Evolutionary conservation across 23 tunicate genomes (phyloP).

Genomic region (Halocynthia aurantium): DNA sequence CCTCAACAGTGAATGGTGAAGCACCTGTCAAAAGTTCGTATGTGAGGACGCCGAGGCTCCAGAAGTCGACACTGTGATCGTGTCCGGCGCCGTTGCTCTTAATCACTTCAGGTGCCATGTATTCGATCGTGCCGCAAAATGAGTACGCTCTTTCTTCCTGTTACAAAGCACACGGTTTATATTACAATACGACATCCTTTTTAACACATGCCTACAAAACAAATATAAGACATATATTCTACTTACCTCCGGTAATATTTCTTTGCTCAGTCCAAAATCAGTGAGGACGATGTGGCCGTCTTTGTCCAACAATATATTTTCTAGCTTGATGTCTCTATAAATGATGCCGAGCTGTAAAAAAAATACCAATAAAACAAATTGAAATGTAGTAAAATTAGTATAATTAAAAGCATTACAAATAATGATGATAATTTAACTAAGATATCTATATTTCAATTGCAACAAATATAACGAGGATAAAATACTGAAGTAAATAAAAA

Average conservation of each 20-base stretch:
- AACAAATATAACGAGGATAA: no score
- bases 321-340: slow-evolving; percentile 87
- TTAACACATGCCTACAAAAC: background rate
- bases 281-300: slow-evolving; percentile 91
- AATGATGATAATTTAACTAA: no score
- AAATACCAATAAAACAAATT: background rate
- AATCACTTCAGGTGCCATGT: slow-evolving; percentile 97
- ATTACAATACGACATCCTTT: background rate
- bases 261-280: slow-evolving; percentile 93
- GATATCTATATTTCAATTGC: no score
- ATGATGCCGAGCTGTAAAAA: slow-evolving; percentile 72
- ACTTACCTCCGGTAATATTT: slow-evolving; percentile 61
- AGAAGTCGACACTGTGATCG: slow-evolving; percentile 72
- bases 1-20: slow-evolving; percentile 92
- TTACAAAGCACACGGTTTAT: background rate
- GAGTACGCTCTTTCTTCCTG: slow-evolving; percentile 80
- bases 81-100: slow-evolving; percentile 80
- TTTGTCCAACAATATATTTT: slow-evolving; percentile 75
- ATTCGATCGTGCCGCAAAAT: slow-evolving; percentile 94
- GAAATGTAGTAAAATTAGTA: background rate
- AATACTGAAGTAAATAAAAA: no score
- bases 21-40: slow-evolving; percentile 94
- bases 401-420: no score
- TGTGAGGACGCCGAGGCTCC: slow-evolving; percentile 92
- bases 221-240: background rate